Evolutionary conservation across 2,113 vertebrate species (phyloP), one percentile per base, ranked within the genome.

Genomic region (Erinaceus europaeus): DNA sequence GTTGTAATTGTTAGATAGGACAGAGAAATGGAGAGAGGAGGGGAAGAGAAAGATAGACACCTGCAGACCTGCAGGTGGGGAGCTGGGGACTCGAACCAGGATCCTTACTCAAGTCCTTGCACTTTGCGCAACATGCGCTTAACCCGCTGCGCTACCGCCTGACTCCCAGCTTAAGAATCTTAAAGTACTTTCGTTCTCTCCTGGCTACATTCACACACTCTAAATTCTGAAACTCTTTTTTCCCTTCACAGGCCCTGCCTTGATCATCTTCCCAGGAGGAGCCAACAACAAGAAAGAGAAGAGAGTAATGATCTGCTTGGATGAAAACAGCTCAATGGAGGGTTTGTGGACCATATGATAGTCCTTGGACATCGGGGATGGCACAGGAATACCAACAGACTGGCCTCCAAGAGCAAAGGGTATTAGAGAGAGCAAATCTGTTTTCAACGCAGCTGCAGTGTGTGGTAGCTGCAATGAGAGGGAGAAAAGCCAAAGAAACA

Each of bases 211-310:
- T 81, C 32, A 59, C 25, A 74, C 21, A 46, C 20, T 25, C 32
- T 50, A 34, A 20, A 86, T 46, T 69, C 75, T 92, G 40, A 89
- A 93, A 53, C n/a, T 52, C 17, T 32, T 78, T 79, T 46, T 65
- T 32, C 13, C 46, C 46, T 90, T 88, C 61, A 76, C 76, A 90
- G 92, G 87, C 40, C 38, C 73, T 61, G 18, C 13, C 55, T 72
- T 82, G 69, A 38, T 73, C 46, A 72, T 52, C 85, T 44, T 74
- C 74, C 75, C 53, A 6, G 38, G 38, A 79, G 55, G 68, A 71
- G 15, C n/a, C 42, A 32, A 67, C 38, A 34, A 21, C 7, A 2
- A 48, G 71, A 78, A 18, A 5, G 65, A 23, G 59, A 68, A 14
- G 38, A 86, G 40, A 71, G 59, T 46, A 36, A 32, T 5, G 4